phyloP scores from a whole-genome alignment of 1,140 invertebrate genomes.

The Sogatella furcifera region DNA sequence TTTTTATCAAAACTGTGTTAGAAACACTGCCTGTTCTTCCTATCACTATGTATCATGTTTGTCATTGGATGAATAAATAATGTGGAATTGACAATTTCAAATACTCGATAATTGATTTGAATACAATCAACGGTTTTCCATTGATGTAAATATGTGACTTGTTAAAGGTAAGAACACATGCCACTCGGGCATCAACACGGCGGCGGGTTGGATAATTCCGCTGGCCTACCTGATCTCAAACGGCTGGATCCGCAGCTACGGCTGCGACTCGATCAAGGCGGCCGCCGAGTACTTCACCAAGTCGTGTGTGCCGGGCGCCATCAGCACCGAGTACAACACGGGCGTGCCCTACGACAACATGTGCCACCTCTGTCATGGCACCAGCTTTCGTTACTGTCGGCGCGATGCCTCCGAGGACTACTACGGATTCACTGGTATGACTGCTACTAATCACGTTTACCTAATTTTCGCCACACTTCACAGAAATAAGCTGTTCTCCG shows the following conservation, averaged over 20 bases:
- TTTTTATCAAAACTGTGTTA: too few relatives aligned
- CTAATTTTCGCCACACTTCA: too few relatives aligned
- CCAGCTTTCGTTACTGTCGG: conserved; percentile 67
- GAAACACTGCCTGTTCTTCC: too few relatives aligned
- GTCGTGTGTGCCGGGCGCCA: conserved; percentile 79
- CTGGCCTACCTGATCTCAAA: conserved; percentile 88
- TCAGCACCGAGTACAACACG: conserved; percentile 73
- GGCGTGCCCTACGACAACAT: conserved; percentile 77
- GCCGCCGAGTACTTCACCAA: conserved; percentile 89
- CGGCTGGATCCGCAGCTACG: conserved; percentile 83
- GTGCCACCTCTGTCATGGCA: conserved; percentile 87
- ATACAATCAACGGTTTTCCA: too few relatives aligned
- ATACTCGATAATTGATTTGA: too few relatives aligned
- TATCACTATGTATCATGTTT: too few relatives aligned
- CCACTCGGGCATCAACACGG: conserved; percentile 82
- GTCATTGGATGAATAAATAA: too few relatives aligned
- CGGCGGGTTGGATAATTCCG: conserved; percentile 92
- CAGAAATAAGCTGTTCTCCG: too few relatives aligned
- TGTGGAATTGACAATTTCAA: too few relatives aligned
- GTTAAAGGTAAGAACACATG: conserved; percentile 66
- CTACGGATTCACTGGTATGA: conserved; percentile 71
- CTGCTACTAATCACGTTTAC: too few relatives aligned
- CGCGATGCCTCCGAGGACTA: conserved; percentile 81
- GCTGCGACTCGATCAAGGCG: conserved; percentile 78
- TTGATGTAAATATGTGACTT: too few relatives aligned